A percentile compares a stretch with the other conserved stretches of the same genome.
Evolutionary conservation across 2,113 vertebrate genomes (phyloP).

Genomic region (Leucopternis melanops): DNA sequence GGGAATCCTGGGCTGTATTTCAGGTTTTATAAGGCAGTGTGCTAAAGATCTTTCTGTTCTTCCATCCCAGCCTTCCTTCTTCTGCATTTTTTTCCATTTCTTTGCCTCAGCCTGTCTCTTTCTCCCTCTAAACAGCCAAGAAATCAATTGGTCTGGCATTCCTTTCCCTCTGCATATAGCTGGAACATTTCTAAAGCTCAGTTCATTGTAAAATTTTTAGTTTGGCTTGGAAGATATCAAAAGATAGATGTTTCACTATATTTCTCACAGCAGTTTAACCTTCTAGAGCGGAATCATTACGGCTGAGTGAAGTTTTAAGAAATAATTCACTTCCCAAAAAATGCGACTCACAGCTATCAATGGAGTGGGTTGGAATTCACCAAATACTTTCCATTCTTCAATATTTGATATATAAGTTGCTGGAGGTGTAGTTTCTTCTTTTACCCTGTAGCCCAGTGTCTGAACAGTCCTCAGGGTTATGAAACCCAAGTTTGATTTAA

Average conservation of each 20-base stretch:
- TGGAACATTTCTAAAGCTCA: neutral
- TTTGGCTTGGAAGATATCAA: constrained; percentile 6
- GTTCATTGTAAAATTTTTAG: neutral
- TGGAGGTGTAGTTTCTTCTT: neutral
- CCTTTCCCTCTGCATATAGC: neutral
- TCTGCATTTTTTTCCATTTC: neutral
- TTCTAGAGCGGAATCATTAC: neutral
- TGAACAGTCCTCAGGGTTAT: neutral
- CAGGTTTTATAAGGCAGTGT: neutral
- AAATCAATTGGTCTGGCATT: constrained; percentile 7
- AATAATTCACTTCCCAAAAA: constrained; percentile 1
- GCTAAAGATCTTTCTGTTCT: neutral
- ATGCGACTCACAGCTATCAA: neutral
- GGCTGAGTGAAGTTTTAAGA: neutral
- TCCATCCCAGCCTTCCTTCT: neutral
- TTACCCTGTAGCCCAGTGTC: neutral
- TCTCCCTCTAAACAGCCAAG: neutral
- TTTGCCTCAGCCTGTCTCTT: neutral
- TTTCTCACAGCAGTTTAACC: neutral
- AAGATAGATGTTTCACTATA: neutral
- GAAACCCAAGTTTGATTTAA: neutral
- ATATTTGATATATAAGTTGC: neutral
- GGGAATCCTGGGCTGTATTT: neutral
- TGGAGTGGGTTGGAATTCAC: neutral
- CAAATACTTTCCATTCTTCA: neutral